Percentiles rank a stretch among this genome's conserved stretches.
Evolutionary conservation across 2,888 invertebrate species (phyloP).

Genomic region (Volucella zonaria): DNA sequence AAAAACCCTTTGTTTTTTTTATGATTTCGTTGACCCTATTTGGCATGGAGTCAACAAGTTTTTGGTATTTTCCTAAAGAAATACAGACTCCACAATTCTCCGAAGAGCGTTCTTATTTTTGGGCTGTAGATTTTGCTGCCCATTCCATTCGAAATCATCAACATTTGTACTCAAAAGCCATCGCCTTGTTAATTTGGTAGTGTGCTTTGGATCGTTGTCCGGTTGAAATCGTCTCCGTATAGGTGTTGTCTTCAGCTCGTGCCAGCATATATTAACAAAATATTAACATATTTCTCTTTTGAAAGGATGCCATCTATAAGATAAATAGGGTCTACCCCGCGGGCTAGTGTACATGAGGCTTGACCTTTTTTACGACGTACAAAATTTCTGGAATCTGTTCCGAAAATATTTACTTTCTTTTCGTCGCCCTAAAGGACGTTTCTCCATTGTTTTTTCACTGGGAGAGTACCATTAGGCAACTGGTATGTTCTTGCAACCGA

Average conservation of each 20-base stretch:
- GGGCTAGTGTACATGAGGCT: background rate
- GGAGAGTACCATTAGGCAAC: too few species aligned
- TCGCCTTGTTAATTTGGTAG: background rate
- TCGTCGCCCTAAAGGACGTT: too few species aligned
- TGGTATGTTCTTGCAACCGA: too few species aligned
- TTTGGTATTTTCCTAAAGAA: too few species aligned
- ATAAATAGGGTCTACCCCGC: background rate
- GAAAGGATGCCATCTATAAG: background rate
- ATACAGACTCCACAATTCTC: too few species aligned
- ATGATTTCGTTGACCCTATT: too few species aligned
- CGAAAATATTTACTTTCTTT: too few species aligned
- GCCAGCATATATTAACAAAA: background rate
- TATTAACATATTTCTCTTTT: background rate
- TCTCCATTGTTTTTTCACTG: too few species aligned
- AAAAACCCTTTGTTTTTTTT: too few species aligned
- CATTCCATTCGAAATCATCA: conserved; percentile 21
- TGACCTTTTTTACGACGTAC: background rate
- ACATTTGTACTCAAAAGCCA: background rate
- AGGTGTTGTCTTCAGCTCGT: background rate
- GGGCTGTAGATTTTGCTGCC: background rate
- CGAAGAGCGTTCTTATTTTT: too few species aligned
- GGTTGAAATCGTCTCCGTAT: background rate
- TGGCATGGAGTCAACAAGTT: too few species aligned
- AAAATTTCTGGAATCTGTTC: too few species aligned
- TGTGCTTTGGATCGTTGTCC: background rate